Conservation (phyloP, 2,797 vertebrate species). For the Protonibea diacanthus region DNA sequence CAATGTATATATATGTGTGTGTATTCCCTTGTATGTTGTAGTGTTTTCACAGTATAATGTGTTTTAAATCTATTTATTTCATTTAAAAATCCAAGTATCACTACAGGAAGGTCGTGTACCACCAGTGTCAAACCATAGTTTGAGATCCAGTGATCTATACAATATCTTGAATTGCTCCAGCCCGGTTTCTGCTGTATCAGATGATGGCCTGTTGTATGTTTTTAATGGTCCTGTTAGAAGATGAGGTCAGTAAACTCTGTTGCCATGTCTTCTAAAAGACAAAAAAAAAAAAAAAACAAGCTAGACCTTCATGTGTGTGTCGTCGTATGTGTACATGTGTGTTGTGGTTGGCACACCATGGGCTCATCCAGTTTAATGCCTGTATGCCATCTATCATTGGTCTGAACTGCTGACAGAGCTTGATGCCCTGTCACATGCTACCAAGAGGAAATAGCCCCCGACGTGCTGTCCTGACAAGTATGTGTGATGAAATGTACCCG, state of each 20-base stretch:
- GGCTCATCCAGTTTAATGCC: constrained; percentile 44
- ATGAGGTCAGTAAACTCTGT: constrained; percentile 37
- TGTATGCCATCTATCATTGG: constrained; percentile 64
- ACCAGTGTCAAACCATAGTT: too few species aligned
- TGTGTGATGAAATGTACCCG: constrained; percentile 69
- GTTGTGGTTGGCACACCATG: constrained; percentile 12
- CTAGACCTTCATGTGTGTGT: not conserved
- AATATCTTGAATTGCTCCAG: not conserved
- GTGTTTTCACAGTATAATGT: too few species aligned
- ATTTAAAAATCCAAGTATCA: too few species aligned
- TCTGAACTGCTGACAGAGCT: constrained; percentile 71
- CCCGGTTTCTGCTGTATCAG: constrained; percentile 14
- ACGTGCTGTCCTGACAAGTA: constrained; percentile 68
- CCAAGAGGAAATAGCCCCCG: constrained; percentile 65
- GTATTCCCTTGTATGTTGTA: too few species aligned
- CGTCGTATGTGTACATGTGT: not conserved
- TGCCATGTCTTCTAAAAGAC: constrained; percentile 21
- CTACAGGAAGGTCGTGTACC: too few species aligned
- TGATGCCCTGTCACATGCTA: constrained; percentile 63
- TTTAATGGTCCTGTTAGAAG: constrained; percentile 42
- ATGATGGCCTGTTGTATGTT: constrained; percentile 14
- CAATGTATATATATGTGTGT: too few species aligned
- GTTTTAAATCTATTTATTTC: too few species aligned
- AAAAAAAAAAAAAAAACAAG: constrained; percentile 10
- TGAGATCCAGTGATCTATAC: too few species aligned